Base-by-base conservation (phyloP, 2,797 vertebrate genomes). In the Bucorvus abyssinicus region DNA sequence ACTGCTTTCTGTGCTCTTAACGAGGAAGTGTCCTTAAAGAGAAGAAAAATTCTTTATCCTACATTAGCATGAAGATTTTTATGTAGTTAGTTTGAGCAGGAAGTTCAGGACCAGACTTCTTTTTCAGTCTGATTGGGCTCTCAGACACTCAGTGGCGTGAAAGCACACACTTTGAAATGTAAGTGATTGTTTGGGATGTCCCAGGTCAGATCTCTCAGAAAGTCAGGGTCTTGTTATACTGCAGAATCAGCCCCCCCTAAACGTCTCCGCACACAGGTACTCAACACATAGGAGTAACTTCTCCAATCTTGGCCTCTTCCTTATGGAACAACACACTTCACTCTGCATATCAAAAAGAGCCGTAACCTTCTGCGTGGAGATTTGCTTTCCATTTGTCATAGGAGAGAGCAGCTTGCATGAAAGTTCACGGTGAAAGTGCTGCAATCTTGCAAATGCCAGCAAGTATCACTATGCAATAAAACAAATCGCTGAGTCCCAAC, bases 1-100 rank as follows among this genome's bases (percentile, higher is more conserved):
- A 93, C 76, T 94, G 77, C 88, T 89, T 92, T 83, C 69, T 71
- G 45, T 59, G 65, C 90, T 89, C 83, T 85, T 75, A 92, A 65
- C 78, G 57, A 63, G 75, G 52, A 81, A 61, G 5, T 38, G 47
- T 80, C 78, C 47, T 85, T 78, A 90, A 92, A 71, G 70, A 86
- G 69, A 55, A 68, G 59, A 73, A 74, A 81, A 82, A 73, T 32
- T 30, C 45, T 61, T 65, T 78, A 64, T 84, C 45, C 63, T 77
- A 49, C 52, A 53, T 91, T 91, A 8, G 2, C 65, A 23, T n/a
- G 34, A 61, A 50, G 21, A 5, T 23, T 59, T 78, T 64, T 80
- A 13, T 55, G 65, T 32, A 38, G 87, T 82, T 83, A 29, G 80
- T 94, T 88, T 69, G 34, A 75, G 26, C 34, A 68, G 56, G 69